These are phyloP conservation scores for Nesidiocoris tenuis DNA, from an alignment of 2,888 invertebrate species.

Conservation along the genomic window DNA sequence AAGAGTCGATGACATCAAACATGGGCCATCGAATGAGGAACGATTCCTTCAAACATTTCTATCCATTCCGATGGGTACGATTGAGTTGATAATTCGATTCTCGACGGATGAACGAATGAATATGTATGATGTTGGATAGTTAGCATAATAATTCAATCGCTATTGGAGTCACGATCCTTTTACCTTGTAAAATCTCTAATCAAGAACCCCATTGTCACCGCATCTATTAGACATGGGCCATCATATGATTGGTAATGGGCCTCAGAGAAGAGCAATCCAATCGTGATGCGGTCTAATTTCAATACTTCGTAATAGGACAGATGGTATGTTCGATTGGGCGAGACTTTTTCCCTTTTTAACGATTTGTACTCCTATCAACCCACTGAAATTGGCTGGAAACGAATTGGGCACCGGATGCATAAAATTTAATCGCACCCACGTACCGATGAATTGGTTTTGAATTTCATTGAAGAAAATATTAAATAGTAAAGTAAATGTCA, in stretches of 20 bases:
- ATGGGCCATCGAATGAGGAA: not conserved
- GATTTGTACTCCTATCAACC: not conserved
- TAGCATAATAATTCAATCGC: not conserved
- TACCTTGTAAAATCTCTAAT: not conserved
- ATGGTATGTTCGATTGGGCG: not conserved
- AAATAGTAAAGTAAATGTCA: too few species aligned
- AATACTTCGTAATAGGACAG: not conserved
- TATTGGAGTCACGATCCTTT: not conserved
- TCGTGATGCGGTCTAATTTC: not conserved
- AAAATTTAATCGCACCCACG: too few species aligned
- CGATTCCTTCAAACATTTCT: not conserved
- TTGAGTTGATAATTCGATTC: not conserved
- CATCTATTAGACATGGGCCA: not conserved
- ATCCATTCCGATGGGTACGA: not conserved
- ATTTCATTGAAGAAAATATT: too few species aligned
- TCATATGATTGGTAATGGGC: not conserved
- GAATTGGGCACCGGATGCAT: too few species aligned
- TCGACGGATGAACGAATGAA: not conserved
- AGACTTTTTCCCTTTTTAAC: not conserved
- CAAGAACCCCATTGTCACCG: not conserved
- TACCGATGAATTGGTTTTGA: too few species aligned
- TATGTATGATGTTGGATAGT: not conserved
- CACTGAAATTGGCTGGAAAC: too few species aligned
- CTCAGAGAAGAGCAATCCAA: not conserved
- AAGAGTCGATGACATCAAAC: not conserved